Evolutionary conservation across 2,888 invertebrate species (phyloP), one percentile per base, ranked within the genome.

Genomic region (Dendrolimus houi): DNA sequence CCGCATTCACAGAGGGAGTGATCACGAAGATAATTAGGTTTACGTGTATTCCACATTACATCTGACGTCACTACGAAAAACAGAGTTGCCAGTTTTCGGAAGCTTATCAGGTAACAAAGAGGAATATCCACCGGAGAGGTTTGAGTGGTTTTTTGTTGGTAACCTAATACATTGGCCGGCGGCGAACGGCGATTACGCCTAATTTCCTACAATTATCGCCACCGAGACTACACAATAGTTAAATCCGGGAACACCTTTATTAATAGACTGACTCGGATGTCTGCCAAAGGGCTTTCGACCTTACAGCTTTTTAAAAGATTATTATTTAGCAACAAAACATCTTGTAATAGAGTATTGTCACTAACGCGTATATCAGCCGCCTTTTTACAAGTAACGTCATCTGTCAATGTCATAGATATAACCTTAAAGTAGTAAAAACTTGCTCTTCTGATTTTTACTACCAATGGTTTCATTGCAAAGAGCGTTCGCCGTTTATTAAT

Each of bases 161-260:
- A 60, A 58, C 58, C 52, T 60, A 59, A 61, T 55, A 55, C 57
- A 58, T 65, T 60, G 67, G 70, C 68, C 62, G 62, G 63, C 64
- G 66, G 65, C 69, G 67, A 58, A 62, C 61, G 57, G 62, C 63
- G 58, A 75, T 79, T 77, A 79, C 60, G 66, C 74, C 68, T 74
- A 74, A 82, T 85, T 81, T 81, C 74, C 82, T 82, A 81, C 79
- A 83, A 85, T 85, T 82, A 84, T 82, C 76, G 71, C 70, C 62
- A 64, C 58, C 61, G 61, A 65, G 70, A 71, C 77, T 77, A 75
- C 76, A 78, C 75, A 74, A 77, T 74, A 72, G 71, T 81, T 83
- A 75, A 76, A 77, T 78, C 76, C 62, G 63, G 75, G 67, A 83
- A 84, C 83, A 81, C 81, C 83, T 84, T 79, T 74, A 83, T 83